Percentiles rank a stretch among this genome's conserved stretches.
These are phyloP conservation scores for Apostichopus californicus DNA, from an alignment of 35 echinoderm and acorn worm genomes.

Conservation along the genomic window DNA sequence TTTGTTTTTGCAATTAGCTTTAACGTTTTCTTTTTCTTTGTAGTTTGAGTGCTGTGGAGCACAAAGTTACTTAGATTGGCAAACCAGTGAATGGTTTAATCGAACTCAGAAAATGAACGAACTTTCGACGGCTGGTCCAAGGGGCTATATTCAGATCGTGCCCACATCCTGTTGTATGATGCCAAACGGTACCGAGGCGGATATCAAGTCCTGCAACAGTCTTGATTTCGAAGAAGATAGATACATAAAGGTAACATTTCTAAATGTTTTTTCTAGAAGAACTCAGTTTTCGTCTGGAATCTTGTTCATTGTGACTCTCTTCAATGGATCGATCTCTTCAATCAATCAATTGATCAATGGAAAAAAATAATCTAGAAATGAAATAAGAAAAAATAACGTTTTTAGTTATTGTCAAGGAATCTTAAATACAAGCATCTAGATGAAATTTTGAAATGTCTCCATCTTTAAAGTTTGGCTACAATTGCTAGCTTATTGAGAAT, in stretches of 20 bases:
- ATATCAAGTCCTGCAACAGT: not conserved
- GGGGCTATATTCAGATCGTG: not conserved
- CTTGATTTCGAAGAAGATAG: not conserved
- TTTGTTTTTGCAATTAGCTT: not conserved
- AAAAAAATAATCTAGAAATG: no score
- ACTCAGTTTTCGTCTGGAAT: no score
- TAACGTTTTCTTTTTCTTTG: not conserved
- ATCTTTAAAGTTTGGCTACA: no score
- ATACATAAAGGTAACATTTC: not conserved
- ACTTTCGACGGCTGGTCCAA: not conserved
- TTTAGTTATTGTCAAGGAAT: no score
- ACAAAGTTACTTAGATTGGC: slow-evolving; percentile 24
- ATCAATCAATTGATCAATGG: no score
- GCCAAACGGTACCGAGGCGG: not conserved
- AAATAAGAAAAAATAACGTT: no score
- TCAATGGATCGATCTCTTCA: no score
- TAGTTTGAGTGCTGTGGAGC: slow-evolving; percentile 40
- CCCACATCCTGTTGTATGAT: not conserved
- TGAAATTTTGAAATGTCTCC: no score
- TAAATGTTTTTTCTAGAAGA: no score
- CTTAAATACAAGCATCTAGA: no score
- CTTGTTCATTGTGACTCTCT: no score
- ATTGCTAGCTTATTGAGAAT: no score
- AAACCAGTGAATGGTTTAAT: slow-evolving; percentile 6
- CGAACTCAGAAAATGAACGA: not conserved